Conservation (phyloP, 2,888 invertebrate species). For the Troides oblongomaculatus region DNA sequence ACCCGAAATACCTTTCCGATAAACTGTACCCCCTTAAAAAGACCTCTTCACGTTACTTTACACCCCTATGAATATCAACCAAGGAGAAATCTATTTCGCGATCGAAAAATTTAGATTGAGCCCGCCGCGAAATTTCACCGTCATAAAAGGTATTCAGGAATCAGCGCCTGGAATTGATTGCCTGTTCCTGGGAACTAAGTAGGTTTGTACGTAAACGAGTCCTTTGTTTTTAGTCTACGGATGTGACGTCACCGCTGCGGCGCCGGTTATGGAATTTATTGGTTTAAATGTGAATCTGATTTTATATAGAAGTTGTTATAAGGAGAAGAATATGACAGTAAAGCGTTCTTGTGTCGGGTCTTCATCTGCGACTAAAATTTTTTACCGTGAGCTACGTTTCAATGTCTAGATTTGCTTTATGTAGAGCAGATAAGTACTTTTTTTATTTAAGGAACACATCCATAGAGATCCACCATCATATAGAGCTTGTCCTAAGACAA, state of each 20-base stretch:
- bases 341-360: neutral
- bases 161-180: neutral
- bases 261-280: neutral
- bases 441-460: no score
- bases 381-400: no score
- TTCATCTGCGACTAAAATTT: no score
- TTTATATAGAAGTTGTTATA: neutral
- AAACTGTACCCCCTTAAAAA: neutral
- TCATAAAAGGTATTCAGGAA: neutral
- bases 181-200: neutral
- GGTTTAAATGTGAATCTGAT: neutral
- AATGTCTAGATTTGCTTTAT: no score
- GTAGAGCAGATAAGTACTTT: no score
- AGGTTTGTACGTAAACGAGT: neutral
- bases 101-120: neutral
- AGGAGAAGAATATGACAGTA: neutral
- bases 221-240: constrained; percentile 1
- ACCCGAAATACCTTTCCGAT: neutral
- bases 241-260: neutral
- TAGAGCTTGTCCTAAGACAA: no score
- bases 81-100: constrained; percentile 1
- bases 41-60: neutral
- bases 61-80: constrained; percentile 3
- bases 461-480: no score
- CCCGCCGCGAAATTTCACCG: neutral